Conservation (phyloP, 2,797 vertebrate species). For the Alectoris magna region DNA sequence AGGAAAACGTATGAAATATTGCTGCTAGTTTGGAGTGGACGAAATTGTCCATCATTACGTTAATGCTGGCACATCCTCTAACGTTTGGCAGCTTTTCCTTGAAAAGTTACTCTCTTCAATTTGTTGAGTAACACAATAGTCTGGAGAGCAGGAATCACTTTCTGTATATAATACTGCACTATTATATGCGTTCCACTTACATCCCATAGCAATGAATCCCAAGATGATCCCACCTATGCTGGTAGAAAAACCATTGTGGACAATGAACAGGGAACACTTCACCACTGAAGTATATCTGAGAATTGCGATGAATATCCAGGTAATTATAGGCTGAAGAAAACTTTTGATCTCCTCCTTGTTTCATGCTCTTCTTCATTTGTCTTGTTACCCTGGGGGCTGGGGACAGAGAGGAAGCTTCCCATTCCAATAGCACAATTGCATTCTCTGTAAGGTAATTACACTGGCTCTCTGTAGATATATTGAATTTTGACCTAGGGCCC, state of each 20-base stretch:
- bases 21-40: neutral
- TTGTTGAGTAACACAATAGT: neutral
- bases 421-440: neutral
- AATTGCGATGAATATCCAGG: neutral
- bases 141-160: neutral
- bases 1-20: neutral
- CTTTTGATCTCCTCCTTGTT: neutral
- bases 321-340: neutral
- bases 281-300: fast-evolving
- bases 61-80: neutral
- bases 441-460: conserved; percentile 37
- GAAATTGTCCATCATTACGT: neutral
- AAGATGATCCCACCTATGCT: neutral
- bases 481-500: conserved; percentile 43
- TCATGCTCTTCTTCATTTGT: neutral
- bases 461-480: neutral
- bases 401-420: neutral
- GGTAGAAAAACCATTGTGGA: neutral
- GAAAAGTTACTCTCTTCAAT: neutral
- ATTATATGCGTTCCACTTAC: neutral
- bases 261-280: neutral
- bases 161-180: neutral
- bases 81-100: neutral
- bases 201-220: neutral
- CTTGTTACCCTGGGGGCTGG: neutral